These are phyloP conservation scores for Microctonus hyperodae DNA, from an alignment of 2,888 invertebrate species.

Conservation along the genomic window DNA sequence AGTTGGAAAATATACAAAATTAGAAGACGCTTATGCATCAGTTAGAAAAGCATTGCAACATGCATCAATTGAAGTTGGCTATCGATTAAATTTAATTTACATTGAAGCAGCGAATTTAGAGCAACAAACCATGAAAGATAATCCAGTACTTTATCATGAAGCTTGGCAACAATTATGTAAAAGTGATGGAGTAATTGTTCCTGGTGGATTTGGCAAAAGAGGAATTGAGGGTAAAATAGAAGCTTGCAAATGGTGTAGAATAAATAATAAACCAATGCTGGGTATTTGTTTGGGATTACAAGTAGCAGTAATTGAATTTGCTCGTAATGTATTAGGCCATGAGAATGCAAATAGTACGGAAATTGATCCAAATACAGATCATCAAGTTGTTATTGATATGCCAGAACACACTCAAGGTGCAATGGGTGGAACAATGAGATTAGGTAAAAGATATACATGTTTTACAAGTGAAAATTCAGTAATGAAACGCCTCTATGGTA, in stretches of 20 bases:
- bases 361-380: conserved; percentile 74
- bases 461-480: conserved; percentile 70
- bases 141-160: conserved; percentile 88
- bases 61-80: conserved; percentile 85
- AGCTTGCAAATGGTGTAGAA: conserved; percentile 92
- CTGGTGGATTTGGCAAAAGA: conserved; percentile 96
- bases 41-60: conserved; percentile 95
- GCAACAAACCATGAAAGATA: conserved; percentile 71
- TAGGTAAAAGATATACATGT: conserved; percentile 90
- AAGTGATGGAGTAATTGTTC: conserved; percentile 91
- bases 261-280: conserved; percentile 87
- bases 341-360: conserved; percentile 88
- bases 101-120: conserved; percentile 93
- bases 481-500: conserved; percentile 79
- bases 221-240: conserved; percentile 96
- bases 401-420: conserved; percentile 95
- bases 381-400: conserved; percentile 96
- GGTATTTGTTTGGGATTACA: conserved; percentile 99
- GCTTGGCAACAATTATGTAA: conserved; percentile 93
- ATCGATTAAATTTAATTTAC: conserved; percentile 83
- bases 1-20: conserved; percentile 96
- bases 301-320: conserved; percentile 94
- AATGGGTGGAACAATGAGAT: conserved; percentile 97
- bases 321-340: conserved; percentile 81
- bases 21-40: conserved; percentile 97